Evolutionary conservation across 2,797 vertebrate species (phyloP).

Genomic region (Triplophysa bombifrons): DNA sequence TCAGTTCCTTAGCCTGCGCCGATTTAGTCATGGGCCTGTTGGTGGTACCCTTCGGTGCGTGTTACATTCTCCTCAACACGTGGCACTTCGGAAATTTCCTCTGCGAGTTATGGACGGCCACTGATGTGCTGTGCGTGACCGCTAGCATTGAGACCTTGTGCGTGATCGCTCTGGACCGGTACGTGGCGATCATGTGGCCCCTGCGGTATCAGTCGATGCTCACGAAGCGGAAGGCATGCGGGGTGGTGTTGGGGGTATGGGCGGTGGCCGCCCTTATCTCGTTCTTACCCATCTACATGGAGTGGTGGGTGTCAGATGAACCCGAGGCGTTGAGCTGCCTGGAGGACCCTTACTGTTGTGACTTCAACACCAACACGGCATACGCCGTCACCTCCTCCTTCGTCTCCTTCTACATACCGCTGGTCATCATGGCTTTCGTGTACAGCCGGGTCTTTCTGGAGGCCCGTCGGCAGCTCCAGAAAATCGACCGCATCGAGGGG

Average conservation of each 20-base stretch:
- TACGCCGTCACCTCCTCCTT: conserved; percentile 93
- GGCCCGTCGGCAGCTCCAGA: conserved; percentile 90
- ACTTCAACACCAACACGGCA: conserved; percentile 87
- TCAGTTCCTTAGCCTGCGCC: conserved; percentile 92
- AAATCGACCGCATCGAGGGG: conserved; percentile 87
- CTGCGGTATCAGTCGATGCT: conserved; percentile 89
- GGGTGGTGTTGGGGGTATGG: conserved; percentile 89
- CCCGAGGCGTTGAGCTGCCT: conserved; percentile 71
- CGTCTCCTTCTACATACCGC: conserved; percentile 94
- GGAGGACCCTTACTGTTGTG: conserved; percentile 78
- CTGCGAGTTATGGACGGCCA: conserved; percentile 93
- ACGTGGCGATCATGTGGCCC: conserved; percentile 94
- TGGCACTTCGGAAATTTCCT: conserved; percentile 92
- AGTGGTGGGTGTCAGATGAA: conserved; percentile 80
- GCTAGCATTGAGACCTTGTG: conserved; percentile 98
- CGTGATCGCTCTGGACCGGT: conserved; percentile 94
- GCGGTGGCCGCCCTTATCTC: conserved; percentile 91
- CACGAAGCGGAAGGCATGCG: conserved; percentile 86
- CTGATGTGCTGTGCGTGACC: conserved; percentile 93
- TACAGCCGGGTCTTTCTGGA: conserved; percentile 93
- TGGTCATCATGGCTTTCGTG: conserved; percentile 93
- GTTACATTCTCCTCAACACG: conserved; percentile 83
- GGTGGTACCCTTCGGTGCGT: conserved; percentile 91
- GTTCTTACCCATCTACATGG: conserved; percentile 93
- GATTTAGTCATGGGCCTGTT: conserved; percentile 95